These are phyloP conservation scores for Lanistes nyassanus DNA, from an alignment of 1,140 invertebrate genomes.

Conservation along the genomic window DNA sequence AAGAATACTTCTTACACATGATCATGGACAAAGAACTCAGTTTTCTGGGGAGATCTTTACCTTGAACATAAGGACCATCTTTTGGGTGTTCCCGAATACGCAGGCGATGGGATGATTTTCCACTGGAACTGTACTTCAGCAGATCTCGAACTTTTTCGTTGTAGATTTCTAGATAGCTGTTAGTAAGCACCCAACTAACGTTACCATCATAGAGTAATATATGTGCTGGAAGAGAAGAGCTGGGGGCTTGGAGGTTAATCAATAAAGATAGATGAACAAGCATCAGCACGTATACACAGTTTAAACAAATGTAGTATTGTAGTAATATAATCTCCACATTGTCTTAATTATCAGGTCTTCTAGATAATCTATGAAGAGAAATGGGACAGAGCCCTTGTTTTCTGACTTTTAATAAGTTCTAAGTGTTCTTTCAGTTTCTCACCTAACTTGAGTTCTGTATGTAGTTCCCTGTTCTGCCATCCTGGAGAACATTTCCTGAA, in stretches of 20 bases:
- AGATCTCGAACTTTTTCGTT: slow-evolving; percentile 66
- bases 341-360: too few species aligned
- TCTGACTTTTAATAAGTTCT: too few species aligned
- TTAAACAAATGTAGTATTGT: too few species aligned
- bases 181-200: slow-evolving; percentile 1
- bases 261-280: too few species aligned
- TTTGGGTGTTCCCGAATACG: slow-evolving; percentile 65
- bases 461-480: slow-evolving; percentile 82
- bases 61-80: slow-evolving; percentile 66
- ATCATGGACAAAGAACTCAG: too few species aligned
- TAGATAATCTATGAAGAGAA: too few species aligned
- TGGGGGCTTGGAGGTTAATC: too few species aligned
- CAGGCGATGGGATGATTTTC: slow-evolving; percentile 51
- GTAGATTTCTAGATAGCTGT: slow-evolving; percentile 66
- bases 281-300: too few species aligned
- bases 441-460: slow-evolving; percentile 67
- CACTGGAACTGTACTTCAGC: slow-evolving; percentile 39
- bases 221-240: too few species aligned
- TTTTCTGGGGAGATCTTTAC: slow-evolving; percentile 35
- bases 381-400: too few species aligned
- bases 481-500: slow-evolving; percentile 62
- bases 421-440: neutral
- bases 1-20: neutral
- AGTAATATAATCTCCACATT: too few species aligned
- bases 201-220: too few species aligned